Evolutionary conservation across 2,797 vertebrate genomes (phyloP).

Genomic region (Crocidura indochinensis): DNA sequence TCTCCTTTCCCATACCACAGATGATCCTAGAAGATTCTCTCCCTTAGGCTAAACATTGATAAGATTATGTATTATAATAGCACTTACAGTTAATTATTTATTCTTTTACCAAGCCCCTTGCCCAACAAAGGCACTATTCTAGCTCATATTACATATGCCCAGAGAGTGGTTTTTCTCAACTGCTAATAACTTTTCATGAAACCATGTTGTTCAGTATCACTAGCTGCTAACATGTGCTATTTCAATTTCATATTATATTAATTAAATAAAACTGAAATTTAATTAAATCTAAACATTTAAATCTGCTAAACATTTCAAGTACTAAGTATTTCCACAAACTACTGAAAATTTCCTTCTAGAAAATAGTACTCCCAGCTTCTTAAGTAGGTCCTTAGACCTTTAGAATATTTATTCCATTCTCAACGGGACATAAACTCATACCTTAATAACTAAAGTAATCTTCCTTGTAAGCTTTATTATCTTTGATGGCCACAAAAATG

Average conservation of each 20-base stretch:
- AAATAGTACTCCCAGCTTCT: not conserved
- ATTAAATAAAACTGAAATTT: not conserved
- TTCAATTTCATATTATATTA: constrained; percentile 12
- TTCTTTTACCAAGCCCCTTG: not conserved
- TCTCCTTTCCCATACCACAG: constrained; percentile 4
- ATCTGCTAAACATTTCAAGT: not conserved
- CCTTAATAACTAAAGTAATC: constrained; percentile 21
- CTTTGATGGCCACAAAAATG: not conserved
- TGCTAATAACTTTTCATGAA: not conserved
- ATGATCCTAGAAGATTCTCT: not conserved
- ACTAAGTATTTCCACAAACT: not conserved
- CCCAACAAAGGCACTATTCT: not conserved
- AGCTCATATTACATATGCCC: not conserved
- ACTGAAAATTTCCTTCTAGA: not conserved
- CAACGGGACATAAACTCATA: not conserved
- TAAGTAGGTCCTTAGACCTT: not conserved
- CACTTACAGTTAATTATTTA: not conserved
- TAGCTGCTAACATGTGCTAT: not conserved
- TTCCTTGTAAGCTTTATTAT: not conserved
- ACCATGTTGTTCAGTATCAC: not conserved
- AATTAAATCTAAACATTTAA: constrained; percentile 12
- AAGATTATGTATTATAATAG: not conserved
- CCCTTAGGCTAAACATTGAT: not conserved
- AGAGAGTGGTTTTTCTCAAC: constrained; percentile 6
- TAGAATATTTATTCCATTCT: constrained; percentile 14